These are phyloP conservation scores for Tenualosa thibaudeaui DNA, from an alignment of 2,797 vertebrate species.

Conservation along the genomic window DNA sequence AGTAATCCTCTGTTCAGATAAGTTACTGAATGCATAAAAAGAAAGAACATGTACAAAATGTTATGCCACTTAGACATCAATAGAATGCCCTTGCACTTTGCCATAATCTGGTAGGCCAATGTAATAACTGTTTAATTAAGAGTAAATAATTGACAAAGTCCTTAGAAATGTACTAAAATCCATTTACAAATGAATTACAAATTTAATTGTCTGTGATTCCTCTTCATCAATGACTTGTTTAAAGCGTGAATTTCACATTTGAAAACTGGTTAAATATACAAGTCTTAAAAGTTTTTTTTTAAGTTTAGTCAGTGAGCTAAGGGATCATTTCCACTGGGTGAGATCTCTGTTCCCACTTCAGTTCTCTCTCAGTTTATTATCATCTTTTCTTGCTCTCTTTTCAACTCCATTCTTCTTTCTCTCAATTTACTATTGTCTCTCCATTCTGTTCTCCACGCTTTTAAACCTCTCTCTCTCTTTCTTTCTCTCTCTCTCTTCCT, in stretches of 20 bases:
- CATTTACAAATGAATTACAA: neutral
- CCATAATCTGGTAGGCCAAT: neutral
- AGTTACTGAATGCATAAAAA: neutral
- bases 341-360: neutral
- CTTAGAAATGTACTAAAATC: neutral
- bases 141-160: neutral
- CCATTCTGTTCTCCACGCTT: no score
- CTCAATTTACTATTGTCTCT: neutral
- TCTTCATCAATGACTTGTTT: neutral
- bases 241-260: no score
- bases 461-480: constrained; percentile 7
- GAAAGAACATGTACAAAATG: neutral
- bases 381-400: neutral
- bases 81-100: neutral
- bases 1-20: neutral
- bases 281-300: neutral
- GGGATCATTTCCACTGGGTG: no score
- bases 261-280: neutral
- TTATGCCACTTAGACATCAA: neutral
- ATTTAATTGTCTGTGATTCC: neutral
- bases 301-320: neutral
- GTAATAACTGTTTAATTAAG: neutral
- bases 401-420: neutral
- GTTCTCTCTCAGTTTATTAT: neutral
- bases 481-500: constrained; percentile 33